Base-by-base conservation (phyloP, 2,797 vertebrate genomes). In the Acanthurus lineatus region DNA sequence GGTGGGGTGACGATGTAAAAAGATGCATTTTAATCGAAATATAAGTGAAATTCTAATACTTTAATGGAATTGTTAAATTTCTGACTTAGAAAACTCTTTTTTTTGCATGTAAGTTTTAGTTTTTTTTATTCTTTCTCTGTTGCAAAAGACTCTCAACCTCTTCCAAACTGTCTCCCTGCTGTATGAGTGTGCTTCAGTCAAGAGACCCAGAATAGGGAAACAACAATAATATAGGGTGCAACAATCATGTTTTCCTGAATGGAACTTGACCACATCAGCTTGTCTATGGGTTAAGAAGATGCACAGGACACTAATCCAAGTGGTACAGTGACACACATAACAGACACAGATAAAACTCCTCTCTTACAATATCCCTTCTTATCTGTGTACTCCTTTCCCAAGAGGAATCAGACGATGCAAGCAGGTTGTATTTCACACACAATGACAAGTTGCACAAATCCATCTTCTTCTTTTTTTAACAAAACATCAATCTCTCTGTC, bases 271-370 rank as follows among this genome's bases (percentile, higher is more conserved):
- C 77, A 68, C 52, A 16, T 76, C 76, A 69, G 65, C 52, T 61
- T 83, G 63, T 86, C 73, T 66, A 35, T 14, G 66, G 62, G 77
- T 81, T 85, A 75, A 78, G 64, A 53, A 73, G 61, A 86, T 88
- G 66, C 77, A 73, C 62, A 77, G 67, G 22, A 80, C 73, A 75
- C 73, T 86, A 88, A 88, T 88, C 74, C 66, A 77, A 70, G 77
- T 35, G 57, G n/a, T 63, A 20, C 28, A 59, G 57, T 65, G 32
- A 72, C 71, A 51, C 56, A 48, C 61, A 73, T 47, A 74, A 75
- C 53, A 84, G 53, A 51, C 78, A 63, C 14, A 68, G 78, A 88
- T 89, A 86, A 76, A 88, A 85, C 60, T 61, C 51, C 71, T 69
- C 47, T 75, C 60, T 58, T 58, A 44, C 42, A 73, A 64, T 84